Base-by-base conservation (phyloP, 2,113 vertebrate genomes). In the Origma solitaria region DNA sequence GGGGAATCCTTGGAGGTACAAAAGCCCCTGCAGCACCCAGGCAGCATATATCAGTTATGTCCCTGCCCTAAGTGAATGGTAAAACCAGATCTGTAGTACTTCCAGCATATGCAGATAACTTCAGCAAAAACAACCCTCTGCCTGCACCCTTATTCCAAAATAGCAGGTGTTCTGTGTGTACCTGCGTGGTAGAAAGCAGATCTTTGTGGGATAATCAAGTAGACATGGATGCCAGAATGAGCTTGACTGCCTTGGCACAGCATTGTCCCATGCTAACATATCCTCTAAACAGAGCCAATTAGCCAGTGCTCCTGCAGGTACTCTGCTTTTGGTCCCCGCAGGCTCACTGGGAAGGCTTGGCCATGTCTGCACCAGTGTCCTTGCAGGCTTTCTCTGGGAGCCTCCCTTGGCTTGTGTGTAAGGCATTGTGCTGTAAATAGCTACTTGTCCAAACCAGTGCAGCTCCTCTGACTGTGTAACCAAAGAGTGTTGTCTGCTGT, bases 1-100 rank as follows among this genome's bases (percentile, higher is more conserved):
- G 20, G n/a, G 23, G 6, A 31, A 23, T 54, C 7, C 72, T 66
- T 35, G 33, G 14, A 37, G 15, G 38, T 83, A 9, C 31, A 33
- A 19, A 38, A 53, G 15, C 11, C 33, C 7, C 35, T 66, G 56
- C 28, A 79, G 49, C 61, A 87, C 17, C 14, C 31, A 51, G 25
- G 51, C 69, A 70, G 20, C 0, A 0, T 50, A 8, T 61, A 20
- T 82, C 38, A 17, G 6, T 75, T 65, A 13, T 0, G 1, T 64
- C 37, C 60, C 40, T 88, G 40, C 49, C 44, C 30, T 38, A 47
- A 53, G 9, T 4, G 2, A 53, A 30, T 80, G 57, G 16, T 72
- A 60, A 57, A 76, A 35, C 40, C n/a, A 61, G 61, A 1, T 33
- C 35, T 51, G 23, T 33, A 13, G 10, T 58, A 33, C 75, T 50